phyloP scores from a whole-genome alignment of 1,140 invertebrate genomes.

The Calosoma granatense region DNA sequence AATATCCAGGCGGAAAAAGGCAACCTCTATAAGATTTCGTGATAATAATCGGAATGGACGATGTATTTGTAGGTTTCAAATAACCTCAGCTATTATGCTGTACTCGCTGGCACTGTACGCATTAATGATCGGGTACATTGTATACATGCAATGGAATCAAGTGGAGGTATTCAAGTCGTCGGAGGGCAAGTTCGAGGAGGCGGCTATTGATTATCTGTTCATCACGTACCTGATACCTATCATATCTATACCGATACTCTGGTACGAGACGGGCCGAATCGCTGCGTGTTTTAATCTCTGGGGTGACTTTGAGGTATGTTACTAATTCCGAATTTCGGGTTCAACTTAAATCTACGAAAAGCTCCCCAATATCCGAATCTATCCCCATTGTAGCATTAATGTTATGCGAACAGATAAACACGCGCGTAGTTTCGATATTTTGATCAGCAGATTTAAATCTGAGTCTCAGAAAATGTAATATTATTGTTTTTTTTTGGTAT shows the following conservation, averaged over 20 bases:
- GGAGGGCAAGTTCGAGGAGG: constrained; percentile 57
- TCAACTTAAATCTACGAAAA: too few relatives aligned
- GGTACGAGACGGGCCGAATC: constrained; percentile 51
- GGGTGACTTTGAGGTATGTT: constrained; percentile 47
- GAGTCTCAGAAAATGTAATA: too few relatives aligned
- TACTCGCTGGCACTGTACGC: constrained; percentile 5
- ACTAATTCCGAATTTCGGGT: constrained; percentile 5
- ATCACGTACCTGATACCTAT: constrained; percentile 53
- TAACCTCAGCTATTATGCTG: neutral
- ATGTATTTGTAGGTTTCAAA: constrained; percentile 7
- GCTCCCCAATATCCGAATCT: too few relatives aligned
- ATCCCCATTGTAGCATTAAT: too few relatives aligned
- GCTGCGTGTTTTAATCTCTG: constrained; percentile 47
- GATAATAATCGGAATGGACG: too few relatives aligned
- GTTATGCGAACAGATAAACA: too few relatives aligned
- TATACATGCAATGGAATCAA: constrained; percentile 46
- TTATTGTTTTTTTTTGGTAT: too few relatives aligned
- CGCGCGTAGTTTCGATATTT: too few relatives aligned
- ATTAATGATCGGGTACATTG: constrained; percentile 34
- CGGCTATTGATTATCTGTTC: constrained; percentile 57
- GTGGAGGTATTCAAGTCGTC: constrained; percentile 44
- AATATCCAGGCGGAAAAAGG: too few relatives aligned
- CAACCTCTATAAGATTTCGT: too few relatives aligned
- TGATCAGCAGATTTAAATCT: too few relatives aligned
- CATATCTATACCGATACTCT: constrained; percentile 45